Base-by-base conservation (phyloP, 2,888 invertebrate species). In the Acrocyrtus sp. region DNA sequence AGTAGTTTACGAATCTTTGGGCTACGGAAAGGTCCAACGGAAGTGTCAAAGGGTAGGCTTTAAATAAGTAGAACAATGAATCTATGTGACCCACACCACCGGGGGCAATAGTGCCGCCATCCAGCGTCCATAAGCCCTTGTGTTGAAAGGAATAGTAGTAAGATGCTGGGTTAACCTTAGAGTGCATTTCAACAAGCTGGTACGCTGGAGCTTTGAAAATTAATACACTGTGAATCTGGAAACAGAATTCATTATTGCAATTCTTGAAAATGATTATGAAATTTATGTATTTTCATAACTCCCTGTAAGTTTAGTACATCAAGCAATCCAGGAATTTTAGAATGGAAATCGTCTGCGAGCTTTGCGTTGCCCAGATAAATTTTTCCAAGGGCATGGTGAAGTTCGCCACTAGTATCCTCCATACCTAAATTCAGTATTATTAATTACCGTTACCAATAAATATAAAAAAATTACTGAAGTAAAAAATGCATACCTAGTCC, bases 271-370 rank as follows among this genome's bases (percentile, higher is more conserved):
- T 15, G 10, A 34, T 34, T 34, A 34, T 34, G 5, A 34, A 34
- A 34, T 5, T 34, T 34, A 34, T 3, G n/a, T 3, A 8, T 43
- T 17, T 51, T 34, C n/a, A n/a, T n/a, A n/a, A n/a, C n/a, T n/a
- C n/a, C n/a, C n/a, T n/a, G n/a, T n/a, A n/a, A n/a, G n/a, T n/a
- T n/a, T n/a, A n/a, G n/a, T 66, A 78, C 78, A 63, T 78, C 78
- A 63, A 78, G 51, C 22, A 76, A 43, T 51, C 78, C 78, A 15
- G 78, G 78, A 48, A 78, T 57, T 70, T 74, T 76, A 2, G 74
- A 53, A 22, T 68, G 51, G 15, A 76, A 66, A 29, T 60, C 66
- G 15, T 74, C 74, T 0, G 62, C 43, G n/a, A 60, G 27, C 15
- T 34, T 19, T 0, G 65, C 65, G 0, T 78, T 73, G 1, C 78